Percentiles rank a stretch among this genome's conserved stretches.
These are phyloP conservation scores for Saguinus midas DNA, from an alignment of 2,113 vertebrate species.

Conservation along the genomic window DNA sequence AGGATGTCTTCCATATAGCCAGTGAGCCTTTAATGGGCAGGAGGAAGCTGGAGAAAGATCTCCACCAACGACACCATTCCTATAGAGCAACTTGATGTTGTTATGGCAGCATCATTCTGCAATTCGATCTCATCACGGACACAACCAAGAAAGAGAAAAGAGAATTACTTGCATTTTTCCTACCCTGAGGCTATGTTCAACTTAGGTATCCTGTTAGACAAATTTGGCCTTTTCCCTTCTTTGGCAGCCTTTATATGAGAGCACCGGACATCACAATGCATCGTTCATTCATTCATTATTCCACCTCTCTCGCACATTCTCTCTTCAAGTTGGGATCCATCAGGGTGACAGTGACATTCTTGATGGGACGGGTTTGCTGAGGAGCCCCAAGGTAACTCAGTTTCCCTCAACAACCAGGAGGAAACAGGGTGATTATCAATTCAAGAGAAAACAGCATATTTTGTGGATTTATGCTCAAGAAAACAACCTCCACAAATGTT, in stretches of 20 bases:
- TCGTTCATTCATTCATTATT: neutral
- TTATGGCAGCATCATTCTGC: neutral
- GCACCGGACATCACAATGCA: neutral
- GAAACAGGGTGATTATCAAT: neutral
- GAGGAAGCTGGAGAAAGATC: neutral
- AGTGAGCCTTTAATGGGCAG: neutral
- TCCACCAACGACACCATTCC: rapidly evolving
- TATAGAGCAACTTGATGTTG: neutral
- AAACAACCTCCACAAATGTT: neutral
- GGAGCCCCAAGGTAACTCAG: neutral
- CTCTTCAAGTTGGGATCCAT: neutral
- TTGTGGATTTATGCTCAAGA: neutral
- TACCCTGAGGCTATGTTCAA: neutral
- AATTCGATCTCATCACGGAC: neutral
- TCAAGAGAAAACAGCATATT: neutral
- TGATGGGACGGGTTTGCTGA: neutral
- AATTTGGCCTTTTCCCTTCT: neutral
- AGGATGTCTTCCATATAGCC: neutral
- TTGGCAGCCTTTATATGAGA: neutral
- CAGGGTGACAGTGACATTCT: neutral
- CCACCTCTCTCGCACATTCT: neutral
- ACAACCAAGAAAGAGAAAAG: neutral
- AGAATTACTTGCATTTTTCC: neutral
- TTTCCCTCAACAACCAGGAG: slow-evolving; percentile 3
- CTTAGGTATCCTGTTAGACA: neutral